phyloP scores from a whole-genome alignment of 2,113 vertebrate species.

The Ceyx cyanopectus region DNA sequence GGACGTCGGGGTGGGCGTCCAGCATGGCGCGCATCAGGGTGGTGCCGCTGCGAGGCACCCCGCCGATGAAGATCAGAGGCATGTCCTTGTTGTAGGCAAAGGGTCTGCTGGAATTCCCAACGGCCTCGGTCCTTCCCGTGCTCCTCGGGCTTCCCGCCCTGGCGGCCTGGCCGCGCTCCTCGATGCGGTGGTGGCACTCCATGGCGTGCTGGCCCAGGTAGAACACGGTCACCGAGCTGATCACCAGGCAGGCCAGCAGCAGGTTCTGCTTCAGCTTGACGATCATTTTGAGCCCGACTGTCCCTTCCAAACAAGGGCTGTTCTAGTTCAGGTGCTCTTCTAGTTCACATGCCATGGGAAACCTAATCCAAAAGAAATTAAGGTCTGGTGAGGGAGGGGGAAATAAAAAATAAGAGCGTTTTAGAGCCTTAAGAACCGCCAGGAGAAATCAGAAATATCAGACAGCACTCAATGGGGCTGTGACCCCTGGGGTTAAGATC shows the following conservation, averaged over 20 bases:
- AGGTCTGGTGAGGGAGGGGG: slow-evolving; percentile 38
- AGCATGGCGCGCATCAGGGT: slow-evolving; percentile 97
- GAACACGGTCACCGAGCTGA: slow-evolving; percentile 94
- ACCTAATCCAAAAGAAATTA: slow-evolving; percentile 34
- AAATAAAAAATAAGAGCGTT: not conserved
- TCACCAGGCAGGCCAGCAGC: slow-evolving; percentile 91
- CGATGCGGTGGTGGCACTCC: slow-evolving; percentile 95
- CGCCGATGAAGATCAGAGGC: slow-evolving; percentile 96
- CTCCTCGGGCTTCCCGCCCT: slow-evolving; percentile 71
- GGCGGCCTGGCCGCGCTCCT: slow-evolving; percentile 81
- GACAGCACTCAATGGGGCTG: not conserved
- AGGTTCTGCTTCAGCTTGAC: slow-evolving; percentile 97
- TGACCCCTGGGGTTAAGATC: not conserved
- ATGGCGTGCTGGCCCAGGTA: slow-evolving; percentile 95
- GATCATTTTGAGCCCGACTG: slow-evolving; percentile 81
- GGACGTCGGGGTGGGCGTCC: slow-evolving; percentile 93
- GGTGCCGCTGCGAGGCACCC: slow-evolving; percentile 94
- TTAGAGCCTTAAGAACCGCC: not conserved
- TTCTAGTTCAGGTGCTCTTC: slow-evolving; percentile 21
- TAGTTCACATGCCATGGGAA: slow-evolving; percentile 68
- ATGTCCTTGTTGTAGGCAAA: slow-evolving; percentile 94
- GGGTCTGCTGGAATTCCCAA: slow-evolving; percentile 70
- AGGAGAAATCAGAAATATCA: not conserved
- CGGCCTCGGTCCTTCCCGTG: slow-evolving; percentile 74
- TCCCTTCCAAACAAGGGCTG: not conserved